Conservation (phyloP, 2,797 vertebrate genomes). For the Pseudotriccus pelzelni region DNA sequence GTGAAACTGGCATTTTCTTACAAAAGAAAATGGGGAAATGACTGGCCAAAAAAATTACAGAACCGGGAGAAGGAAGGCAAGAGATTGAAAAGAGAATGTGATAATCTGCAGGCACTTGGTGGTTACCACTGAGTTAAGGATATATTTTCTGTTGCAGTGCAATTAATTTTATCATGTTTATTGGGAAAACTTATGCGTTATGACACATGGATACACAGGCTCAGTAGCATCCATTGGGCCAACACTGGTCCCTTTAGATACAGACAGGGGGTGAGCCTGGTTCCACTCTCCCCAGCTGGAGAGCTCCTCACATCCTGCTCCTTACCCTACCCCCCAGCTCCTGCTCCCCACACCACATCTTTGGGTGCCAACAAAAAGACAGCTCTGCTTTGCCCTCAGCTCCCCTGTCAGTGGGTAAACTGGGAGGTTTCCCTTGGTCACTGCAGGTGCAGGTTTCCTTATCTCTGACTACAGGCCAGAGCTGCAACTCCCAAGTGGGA, state of each 20-base stretch:
- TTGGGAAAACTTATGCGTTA: neutral
- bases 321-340: neutral
- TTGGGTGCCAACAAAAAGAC: neutral
- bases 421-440: conserved; percentile 38
- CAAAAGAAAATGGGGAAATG: neutral
- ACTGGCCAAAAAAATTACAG: neutral
- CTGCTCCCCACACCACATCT: neutral
- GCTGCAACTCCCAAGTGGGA: conserved; percentile 30
- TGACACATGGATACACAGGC: neutral
- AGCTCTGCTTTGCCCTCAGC: neutral
- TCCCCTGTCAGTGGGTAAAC: conserved; percentile 4
- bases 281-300: neutral
- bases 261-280: neutral
- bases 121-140: neutral
- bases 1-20: neutral
- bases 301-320: neutral
- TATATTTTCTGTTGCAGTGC: neutral
- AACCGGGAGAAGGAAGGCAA: neutral
- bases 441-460: conserved; percentile 22
- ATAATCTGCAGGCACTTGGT: neutral
- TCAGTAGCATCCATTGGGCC: neutral
- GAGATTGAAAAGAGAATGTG: neutral
- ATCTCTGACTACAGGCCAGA: conserved; percentile 57
- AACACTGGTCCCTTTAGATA: neutral
- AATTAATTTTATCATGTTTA: neutral